Percentiles rank a stretch among this genome's conserved stretches.
Evolutionary conservation across 2,888 invertebrate genomes (phyloP).

Genomic region (Cyaniris semiargus): DNA sequence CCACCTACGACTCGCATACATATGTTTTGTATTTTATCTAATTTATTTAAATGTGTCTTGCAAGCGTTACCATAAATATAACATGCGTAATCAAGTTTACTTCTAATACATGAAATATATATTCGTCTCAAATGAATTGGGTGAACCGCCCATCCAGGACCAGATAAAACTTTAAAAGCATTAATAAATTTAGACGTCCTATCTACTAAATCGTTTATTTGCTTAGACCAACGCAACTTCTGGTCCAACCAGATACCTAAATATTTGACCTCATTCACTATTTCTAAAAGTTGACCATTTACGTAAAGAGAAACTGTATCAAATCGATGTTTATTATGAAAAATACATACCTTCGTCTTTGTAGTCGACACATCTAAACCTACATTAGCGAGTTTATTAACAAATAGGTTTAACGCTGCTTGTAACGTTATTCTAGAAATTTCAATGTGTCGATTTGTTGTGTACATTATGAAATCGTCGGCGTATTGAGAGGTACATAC

Average conservation of each 20-base stretch:
- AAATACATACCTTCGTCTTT: too few species aligned
- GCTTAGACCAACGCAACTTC: background rate
- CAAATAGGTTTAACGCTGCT: background rate
- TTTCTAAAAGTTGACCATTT: too few species aligned
- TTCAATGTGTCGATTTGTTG: background rate
- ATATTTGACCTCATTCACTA: background rate
- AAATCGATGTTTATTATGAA: too few species aligned
- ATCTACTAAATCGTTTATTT: background rate
- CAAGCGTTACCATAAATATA: slow-evolving; percentile 3
- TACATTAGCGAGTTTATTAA: background rate
- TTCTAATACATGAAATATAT: background rate
- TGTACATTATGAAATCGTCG: too few species aligned
- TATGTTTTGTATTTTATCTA: background rate
- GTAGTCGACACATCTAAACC: too few species aligned
- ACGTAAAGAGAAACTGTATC: too few species aligned
- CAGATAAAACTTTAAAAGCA: background rate
- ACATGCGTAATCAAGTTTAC: background rate
- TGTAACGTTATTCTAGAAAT: background rate
- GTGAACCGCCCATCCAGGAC: slow-evolving; percentile 1
- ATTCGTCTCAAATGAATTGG: background rate
- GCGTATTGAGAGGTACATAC: too few species aligned
- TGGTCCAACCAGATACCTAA: background rate
- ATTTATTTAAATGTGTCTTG: background rate
- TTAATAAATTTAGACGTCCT: background rate
- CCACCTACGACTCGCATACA: background rate